A percentile compares a stretch with the other conserved stretches of the same genome.
These are phyloP conservation scores for Apodemia zela DNA, from an alignment of 2,888 invertebrate genomes.

Conservation along the genomic window DNA sequence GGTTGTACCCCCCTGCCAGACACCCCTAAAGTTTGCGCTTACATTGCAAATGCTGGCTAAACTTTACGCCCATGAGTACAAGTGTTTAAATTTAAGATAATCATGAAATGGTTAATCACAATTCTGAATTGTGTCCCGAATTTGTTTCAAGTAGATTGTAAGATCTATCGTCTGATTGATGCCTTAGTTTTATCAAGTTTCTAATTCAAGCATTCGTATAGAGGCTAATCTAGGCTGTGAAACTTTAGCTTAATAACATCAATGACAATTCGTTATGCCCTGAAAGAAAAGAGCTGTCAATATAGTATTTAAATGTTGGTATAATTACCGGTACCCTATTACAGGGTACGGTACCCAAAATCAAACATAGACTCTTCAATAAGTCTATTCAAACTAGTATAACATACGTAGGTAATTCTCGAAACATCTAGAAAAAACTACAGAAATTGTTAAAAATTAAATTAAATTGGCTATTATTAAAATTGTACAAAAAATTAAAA, in stretches of 20 bases:
- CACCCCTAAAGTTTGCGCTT: too few relatives aligned
- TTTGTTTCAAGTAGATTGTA: too few relatives aligned
- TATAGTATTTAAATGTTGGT: neutral
- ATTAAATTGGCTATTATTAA: neutral
- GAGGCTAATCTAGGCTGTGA: conserved; percentile 13
- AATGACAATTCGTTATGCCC: neutral
- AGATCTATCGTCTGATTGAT: neutral
- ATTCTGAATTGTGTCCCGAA: too few relatives aligned
- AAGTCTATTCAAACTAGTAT: neutral
- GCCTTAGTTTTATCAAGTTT: neutral
- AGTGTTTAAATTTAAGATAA: too few relatives aligned
- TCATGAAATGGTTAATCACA: too few relatives aligned
- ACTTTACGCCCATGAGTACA: too few relatives aligned
- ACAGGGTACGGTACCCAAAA: neutral
- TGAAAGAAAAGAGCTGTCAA: conserved; percentile 7
- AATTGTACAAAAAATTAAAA: neutral
- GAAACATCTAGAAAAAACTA: neutral
- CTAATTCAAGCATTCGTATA: neutral
- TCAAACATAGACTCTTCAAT: neutral
- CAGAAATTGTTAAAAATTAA: too few relatives aligned
- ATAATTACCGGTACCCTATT: neutral
- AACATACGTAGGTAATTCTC: neutral
- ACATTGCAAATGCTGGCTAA: too few relatives aligned
- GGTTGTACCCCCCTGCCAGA: too few relatives aligned
- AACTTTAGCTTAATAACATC: conserved; percentile 10